Percentiles rank a stretch among this genome's conserved stretches.
Conservation (phyloP, 2,797 vertebrate genomes). For the Nasua narica region DNA sequence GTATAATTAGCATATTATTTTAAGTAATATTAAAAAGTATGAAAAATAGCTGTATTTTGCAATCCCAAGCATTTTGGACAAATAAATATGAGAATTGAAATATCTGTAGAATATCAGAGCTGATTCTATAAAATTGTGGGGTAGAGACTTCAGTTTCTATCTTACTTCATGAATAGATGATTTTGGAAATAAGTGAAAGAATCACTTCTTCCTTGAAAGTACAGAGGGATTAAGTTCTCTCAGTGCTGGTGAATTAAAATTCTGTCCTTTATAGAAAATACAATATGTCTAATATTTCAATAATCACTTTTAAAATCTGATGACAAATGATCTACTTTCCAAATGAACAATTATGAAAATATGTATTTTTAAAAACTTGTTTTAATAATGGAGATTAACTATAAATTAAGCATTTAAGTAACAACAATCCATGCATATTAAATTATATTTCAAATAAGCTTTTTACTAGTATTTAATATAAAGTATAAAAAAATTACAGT, state of each 20-base stretch:
- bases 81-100: neutral
- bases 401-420: neutral
- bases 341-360: neutral
- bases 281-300: neutral
- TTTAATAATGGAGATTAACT: neutral
- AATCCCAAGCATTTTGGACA: neutral
- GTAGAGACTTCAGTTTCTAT: neutral
- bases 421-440: neutral
- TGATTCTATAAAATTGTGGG: neutral
- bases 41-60: neutral
- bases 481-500: neutral
- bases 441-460: neutral
- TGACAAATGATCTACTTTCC: neutral
- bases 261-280: neutral
- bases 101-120: neutral
- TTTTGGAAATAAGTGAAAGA: neutral
- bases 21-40: neutral
- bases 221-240: neutral
- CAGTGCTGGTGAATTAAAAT: neutral
- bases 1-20: neutral
- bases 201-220: neutral
- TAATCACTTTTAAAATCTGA: neutral
- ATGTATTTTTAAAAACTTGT: neutral
- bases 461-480: neutral
- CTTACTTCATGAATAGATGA: neutral